Evolutionary conservation across 2,113 vertebrate species (phyloP).

Genomic region (Leuciscus idus): DNA sequence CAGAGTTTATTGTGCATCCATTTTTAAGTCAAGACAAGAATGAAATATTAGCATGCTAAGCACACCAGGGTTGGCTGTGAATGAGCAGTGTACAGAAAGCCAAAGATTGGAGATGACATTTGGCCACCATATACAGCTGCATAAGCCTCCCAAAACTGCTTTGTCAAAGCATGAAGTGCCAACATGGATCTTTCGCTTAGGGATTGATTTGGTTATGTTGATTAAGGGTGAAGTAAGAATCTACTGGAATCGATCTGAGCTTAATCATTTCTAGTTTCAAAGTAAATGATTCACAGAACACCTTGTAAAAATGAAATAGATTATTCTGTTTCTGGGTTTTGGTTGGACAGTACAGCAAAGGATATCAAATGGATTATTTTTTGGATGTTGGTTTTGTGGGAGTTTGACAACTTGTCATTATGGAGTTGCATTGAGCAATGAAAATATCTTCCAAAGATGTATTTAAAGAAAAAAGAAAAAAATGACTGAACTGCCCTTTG

Average conservation of each 20-base stretch:
- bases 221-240: not conserved
- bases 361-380: not conserved
- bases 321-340: not conserved
- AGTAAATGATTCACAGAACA: not conserved
- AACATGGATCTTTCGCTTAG: not conserved
- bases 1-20: constrained; percentile 49
- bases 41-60: constrained; percentile 64
- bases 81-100: constrained; percentile 57
- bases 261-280: not conserved
- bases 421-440: no score
- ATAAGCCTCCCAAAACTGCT: constrained; percentile 19
- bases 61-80: constrained; percentile 52
- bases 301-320: not conserved
- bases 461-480: no score
- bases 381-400: not conserved
- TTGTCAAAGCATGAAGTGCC: constrained; percentile 5
- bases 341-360: not conserved
- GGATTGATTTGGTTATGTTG: constrained; percentile 1
- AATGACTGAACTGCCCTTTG: not conserved
- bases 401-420: not conserved
- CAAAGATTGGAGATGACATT: constrained; percentile 45
- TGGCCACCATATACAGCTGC: constrained; percentile 35
- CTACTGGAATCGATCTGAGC: not conserved
- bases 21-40: constrained; percentile 43
- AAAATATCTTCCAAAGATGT: no score